Evolutionary conservation across 2,797 vertebrate species (phyloP).

Genomic region (Poeciliopsis turneri): DNA sequence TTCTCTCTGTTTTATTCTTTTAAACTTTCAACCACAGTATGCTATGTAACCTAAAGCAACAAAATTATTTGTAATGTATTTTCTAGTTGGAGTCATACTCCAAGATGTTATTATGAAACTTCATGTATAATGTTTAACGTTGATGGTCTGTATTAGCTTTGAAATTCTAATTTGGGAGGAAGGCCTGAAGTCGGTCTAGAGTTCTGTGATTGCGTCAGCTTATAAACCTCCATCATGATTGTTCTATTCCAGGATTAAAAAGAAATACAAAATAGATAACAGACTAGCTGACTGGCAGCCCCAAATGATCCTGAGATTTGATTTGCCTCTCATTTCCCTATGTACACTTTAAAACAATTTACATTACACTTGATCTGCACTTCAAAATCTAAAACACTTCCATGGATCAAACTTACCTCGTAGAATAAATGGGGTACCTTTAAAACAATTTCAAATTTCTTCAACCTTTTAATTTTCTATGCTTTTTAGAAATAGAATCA

Average conservation of each 20-base stretch:
- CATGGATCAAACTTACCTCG: not conserved
- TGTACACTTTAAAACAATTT: too few relatives aligned
- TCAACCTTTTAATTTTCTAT: not conserved
- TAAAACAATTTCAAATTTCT: not conserved
- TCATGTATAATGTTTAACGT: not conserved
- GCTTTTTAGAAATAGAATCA: not conserved
- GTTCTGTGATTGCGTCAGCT: not conserved
- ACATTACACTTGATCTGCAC: too few relatives aligned
- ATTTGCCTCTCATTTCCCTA: too few relatives aligned
- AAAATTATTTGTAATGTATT: not conserved
- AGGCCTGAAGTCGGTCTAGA: not conserved
- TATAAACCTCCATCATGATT: not conserved
- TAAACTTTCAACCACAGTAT: not conserved
- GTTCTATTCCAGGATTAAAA: not conserved
- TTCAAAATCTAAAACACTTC: not conserved
- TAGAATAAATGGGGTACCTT: not conserved
- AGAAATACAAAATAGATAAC: not conserved
- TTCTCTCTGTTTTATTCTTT: not conserved
- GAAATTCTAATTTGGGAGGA: not conserved
- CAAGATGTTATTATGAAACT: not conserved
- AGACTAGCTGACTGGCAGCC: not conserved
- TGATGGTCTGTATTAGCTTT: not conserved
- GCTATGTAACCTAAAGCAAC: not conserved
- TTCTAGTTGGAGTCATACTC: not conserved
- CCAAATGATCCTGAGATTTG: not conserved